A percentile compares a stretch with the other conserved stretches of the same genome.
Evolutionary conservation across 2,888 invertebrate species (phyloP).

Genomic region (Tiliacea aurago): DNA sequence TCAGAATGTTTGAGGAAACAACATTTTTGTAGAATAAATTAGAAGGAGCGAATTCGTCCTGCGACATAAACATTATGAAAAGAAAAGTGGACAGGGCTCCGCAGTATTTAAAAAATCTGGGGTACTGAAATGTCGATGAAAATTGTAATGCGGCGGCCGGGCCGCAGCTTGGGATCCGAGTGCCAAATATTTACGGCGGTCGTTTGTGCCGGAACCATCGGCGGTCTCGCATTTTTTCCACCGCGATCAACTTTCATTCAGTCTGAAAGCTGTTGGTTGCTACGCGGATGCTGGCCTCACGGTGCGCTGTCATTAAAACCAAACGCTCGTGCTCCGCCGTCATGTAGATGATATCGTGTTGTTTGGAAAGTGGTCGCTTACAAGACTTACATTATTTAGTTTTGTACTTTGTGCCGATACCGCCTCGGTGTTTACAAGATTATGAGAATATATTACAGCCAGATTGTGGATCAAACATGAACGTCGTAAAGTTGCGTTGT

Average conservation of each 20-base stretch:
- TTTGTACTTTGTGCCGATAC: constrained; percentile 72
- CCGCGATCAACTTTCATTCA: constrained; percentile 89
- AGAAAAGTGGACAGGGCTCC: constrained; percentile 57
- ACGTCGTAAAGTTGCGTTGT: constrained; percentile 10
- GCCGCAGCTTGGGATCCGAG: constrained; percentile 64
- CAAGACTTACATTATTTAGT: constrained; percentile 68
- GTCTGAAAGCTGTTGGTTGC: constrained; percentile 89
- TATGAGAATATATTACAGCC: constrained; percentile 34
- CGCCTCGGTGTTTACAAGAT: constrained; percentile 59
- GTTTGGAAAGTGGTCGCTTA: constrained; percentile 87
- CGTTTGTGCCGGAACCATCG: constrained; percentile 79
- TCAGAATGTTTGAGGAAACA: constrained; percentile 74
- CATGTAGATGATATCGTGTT: constrained; percentile 88
- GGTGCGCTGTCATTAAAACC: constrained; percentile 85
- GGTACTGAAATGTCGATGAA: constrained; percentile 66
- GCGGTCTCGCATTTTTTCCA: constrained; percentile 81
- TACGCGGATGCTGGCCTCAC: constrained; percentile 88
- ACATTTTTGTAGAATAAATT: constrained; percentile 77
- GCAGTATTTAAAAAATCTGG: constrained; percentile 62
- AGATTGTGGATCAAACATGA: constrained; percentile 33
- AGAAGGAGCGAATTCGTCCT: constrained; percentile 67
- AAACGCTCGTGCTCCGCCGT: constrained; percentile 84
- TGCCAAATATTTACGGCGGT: constrained; percentile 79
- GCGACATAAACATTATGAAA: constrained; percentile 64
- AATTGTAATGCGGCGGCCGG: constrained; percentile 65